Base-by-base conservation (phyloP, 2,797 vertebrate genomes). In the Argentina silus region DNA sequence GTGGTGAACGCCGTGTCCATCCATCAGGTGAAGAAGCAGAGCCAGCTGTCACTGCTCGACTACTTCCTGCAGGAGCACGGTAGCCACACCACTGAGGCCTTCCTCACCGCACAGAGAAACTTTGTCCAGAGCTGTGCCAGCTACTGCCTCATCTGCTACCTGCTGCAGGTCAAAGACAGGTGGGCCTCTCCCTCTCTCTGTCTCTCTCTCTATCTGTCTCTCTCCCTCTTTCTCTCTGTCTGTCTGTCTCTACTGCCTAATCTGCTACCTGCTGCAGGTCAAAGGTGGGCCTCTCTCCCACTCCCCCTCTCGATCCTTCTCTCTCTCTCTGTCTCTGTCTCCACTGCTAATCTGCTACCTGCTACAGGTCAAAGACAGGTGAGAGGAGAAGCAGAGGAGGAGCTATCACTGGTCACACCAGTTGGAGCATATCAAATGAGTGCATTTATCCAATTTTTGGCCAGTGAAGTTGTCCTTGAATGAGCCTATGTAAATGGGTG, bases 11-110 rank as follows among this genome's bases (percentile, higher is more conserved):
- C 97, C 0, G 97, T 99, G 10, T 99, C 97, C 64, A 96, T 98
- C 79, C 97, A 98, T 81, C 96, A 96, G 78, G 96, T 99, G 84
- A 97, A 98, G 94, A 99, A 99, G 84, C 97, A 99, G 87, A 98
- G 96, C 1, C 96, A 96, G 94, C 94, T 98, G 0, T 95, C 94
- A 0, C 88, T 98, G 87, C 93, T 98, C 0, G 95, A 97, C 74
- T 97, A 96, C 81, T 95, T 97, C 85, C 92, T 96, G 70, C 96
- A 96, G 82, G 97, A 99, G 6, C 96, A 98, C 0, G 97, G 97
- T 69, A 94, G 76, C 81, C 92, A 90, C 61, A 99, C 94, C 81
- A 96, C 96, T 0, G 97, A 99, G 76, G 95, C 92, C 0, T 99
- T 98, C 88, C 96, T 99, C 23, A 94, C 92, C 0, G 97, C 97